Base-by-base conservation (phyloP, 2,797 vertebrate species). In the Denticeps clupeoides region DNA sequence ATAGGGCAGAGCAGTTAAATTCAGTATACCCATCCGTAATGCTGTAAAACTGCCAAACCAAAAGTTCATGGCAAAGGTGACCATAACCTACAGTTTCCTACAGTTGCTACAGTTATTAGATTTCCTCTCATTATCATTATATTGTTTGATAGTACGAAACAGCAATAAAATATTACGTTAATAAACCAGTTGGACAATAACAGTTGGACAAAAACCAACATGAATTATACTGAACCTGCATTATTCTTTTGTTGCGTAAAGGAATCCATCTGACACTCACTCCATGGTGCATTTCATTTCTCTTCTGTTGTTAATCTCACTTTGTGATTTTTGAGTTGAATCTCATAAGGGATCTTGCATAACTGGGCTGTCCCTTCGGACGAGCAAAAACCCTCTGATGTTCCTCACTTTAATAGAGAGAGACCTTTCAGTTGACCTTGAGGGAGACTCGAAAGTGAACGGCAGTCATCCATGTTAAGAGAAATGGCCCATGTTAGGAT, bases 401-500 rank as follows among this genome's bases (percentile, higher is more conserved):
- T 2, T 11, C 18, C 16, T 21, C 35, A 21, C 16, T 21, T 19
- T 35, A 11, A 18, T 16, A 21, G 52, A 65, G 64, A 61, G 62
- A 47, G 47, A 63, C 56, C 56, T 68, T 68, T 47, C 47, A 58
- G 69, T 71, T 78, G 69, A 80, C 77, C 79, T 79, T 74, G 63
- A 62, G 59, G 41, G 53, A 58, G 49, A 60, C 68, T 77, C 71
- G 52, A 71, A 55, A 66, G 53, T 53, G 60, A 76, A 69, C 70
- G 61, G 67, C 72, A 72, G 68, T 74, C 68, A 80, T 62, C 65
- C 66, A 74, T 74, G 70, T 70, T 66, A 68, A 74, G 68, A 78
- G 71, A 75, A 74, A 79, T 77, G 67, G 58, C 64, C 71, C 67
- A 61, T 74, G 72, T 71, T 78, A 75, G 73, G 73, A 61, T 58